These are phyloP conservation scores for Melangyna quadrimaculata DNA, from an alignment of 2,888 invertebrate genomes.

Conservation along the genomic window DNA sequence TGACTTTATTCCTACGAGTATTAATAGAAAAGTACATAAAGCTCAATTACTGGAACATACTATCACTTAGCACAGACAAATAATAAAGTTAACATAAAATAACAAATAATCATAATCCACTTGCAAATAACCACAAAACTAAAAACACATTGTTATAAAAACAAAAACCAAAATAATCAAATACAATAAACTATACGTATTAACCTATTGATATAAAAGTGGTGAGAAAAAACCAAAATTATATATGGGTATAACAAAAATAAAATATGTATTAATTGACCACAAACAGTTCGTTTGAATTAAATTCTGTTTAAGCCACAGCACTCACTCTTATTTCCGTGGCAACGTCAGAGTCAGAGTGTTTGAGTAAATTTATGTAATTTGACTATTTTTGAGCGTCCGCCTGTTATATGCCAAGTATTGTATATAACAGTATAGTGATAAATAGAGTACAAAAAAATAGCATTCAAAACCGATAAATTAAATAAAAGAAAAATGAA, in stretches of 20 bases:
- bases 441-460: neutral
- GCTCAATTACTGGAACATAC: neutral
- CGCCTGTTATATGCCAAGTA: slow-evolving; percentile 5
- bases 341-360: neutral
- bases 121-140: slow-evolving; percentile 21
- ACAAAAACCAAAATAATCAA: slow-evolving; percentile 39
- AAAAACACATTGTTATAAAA: neutral
- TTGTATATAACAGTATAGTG: neutral
- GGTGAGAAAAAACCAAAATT: slow-evolving; percentile 35
- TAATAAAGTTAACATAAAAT: neutral
- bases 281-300: slow-evolving; percentile 58
- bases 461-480: slow-evolving; percentile 40
- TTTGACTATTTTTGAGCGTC: slow-evolving; percentile 48
- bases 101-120: neutral
- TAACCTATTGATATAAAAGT: neutral
- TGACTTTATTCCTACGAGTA: neutral
- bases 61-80: neutral
- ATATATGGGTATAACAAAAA: slow-evolving; percentile 45
- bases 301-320: slow-evolving; percentile 22
- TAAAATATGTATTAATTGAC: slow-evolving; percentile 56
- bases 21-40: neutral
- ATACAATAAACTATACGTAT: slow-evolving; percentile 35
- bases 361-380: slow-evolving; percentile 47
- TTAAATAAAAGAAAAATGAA: slow-evolving; percentile 21
- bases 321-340: neutral